Conservation (phyloP, 1,140 invertebrate genomes). For the Melipona quadrifasciata region DNA sequence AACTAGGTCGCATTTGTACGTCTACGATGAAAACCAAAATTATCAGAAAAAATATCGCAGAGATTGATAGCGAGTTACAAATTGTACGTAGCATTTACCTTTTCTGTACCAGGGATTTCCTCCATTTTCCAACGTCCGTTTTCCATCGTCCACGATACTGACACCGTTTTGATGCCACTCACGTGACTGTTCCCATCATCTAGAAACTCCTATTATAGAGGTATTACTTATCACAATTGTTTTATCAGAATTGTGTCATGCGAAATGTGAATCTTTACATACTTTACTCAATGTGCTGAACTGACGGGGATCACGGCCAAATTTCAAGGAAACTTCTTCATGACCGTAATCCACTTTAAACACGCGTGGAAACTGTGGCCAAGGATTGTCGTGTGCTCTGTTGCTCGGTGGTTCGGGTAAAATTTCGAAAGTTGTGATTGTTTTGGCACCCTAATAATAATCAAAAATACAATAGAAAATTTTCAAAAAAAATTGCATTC, state of each 20-base stretch:
- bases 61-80: neutral
- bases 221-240: neutral
- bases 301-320: constrained; percentile 95
- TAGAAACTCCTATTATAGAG: constrained; percentile 89
- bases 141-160: constrained; percentile 96
- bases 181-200: constrained; percentile 96
- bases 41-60: no score
- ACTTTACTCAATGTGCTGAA: constrained; percentile 96
- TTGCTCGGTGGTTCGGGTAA: constrained; percentile 93
- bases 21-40: constrained; percentile 66
- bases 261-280: constrained; percentile 46
- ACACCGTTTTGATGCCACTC: constrained; percentile 93
- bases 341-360: constrained; percentile 99
- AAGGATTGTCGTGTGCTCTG: constrained; percentile 94
- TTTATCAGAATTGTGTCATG: no score
- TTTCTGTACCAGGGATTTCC: constrained; percentile 92
- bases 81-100: constrained; percentile 76
- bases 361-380: constrained; percentile 98
- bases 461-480: neutral
- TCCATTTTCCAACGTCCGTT: constrained; percentile 97
- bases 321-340: constrained; percentile 94
- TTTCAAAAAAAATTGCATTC: no score
- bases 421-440: constrained; percentile 98
- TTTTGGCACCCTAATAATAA: constrained; percentile 91
- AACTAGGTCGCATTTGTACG: constrained; percentile 95